A percentile compares a stretch with the other conserved stretches of the same genome.
Evolutionary conservation across 2,888 invertebrate genomes (phyloP).

Genomic region (Pristionchus mayeri): DNA sequence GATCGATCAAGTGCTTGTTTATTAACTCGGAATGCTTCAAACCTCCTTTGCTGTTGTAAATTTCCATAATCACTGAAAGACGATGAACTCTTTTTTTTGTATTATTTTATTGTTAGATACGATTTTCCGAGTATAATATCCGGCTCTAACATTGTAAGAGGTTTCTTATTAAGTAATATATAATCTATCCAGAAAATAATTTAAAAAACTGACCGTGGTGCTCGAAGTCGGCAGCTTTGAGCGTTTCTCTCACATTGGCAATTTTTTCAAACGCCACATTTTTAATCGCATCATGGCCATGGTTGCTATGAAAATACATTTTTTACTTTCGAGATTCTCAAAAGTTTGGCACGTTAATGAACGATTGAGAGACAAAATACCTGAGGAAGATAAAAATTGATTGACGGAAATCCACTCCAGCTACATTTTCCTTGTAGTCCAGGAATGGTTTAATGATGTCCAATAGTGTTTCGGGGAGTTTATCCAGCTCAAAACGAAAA

Average conservation of each 20-base stretch:
- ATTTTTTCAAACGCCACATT: constrained; percentile 79
- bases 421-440: constrained; percentile 85
- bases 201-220: too few species aligned
- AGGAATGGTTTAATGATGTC: constrained; percentile 90
- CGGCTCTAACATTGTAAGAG: too few species aligned
- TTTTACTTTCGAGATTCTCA: too few species aligned
- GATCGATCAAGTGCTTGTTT: constrained; percentile 89
- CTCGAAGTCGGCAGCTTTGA: constrained; percentile 79
- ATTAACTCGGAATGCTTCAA: constrained; percentile 88
- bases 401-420: constrained; percentile 85
- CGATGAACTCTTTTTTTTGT: too few species aligned
- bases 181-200: too few species aligned
- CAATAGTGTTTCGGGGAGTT: constrained; percentile 67
- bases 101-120: too few species aligned
- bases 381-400: constrained; percentile 90
- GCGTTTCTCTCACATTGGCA: constrained; percentile 75
- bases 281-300: constrained; percentile 85
- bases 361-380: constrained; percentile 71
- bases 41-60: constrained; percentile 82
- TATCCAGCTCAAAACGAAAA: constrained; percentile 58
- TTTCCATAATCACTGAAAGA: not conserved
- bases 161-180: too few species aligned
- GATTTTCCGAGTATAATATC: too few species aligned
- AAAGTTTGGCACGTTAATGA: too few species aligned
- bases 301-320: constrained; percentile 82